Base-by-base conservation (phyloP, 2,888 invertebrate species). In the Lepidochrysops patricia region DNA sequence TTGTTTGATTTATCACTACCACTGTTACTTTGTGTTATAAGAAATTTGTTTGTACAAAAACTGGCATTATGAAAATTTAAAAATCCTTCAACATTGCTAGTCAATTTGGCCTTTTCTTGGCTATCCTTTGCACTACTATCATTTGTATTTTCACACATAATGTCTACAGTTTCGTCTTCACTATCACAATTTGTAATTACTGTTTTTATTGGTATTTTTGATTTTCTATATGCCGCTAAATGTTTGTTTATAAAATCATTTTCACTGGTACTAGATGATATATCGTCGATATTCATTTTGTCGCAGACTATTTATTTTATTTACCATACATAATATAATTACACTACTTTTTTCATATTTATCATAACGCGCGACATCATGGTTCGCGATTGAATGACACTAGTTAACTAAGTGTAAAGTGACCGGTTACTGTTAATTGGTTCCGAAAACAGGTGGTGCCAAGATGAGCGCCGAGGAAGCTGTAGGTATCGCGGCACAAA, bases 361-460 rank as follows among this genome's bases (percentile, higher is more conserved):
- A 54, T 15, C n/a, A 34, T 1, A 50, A 26, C 19, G 34, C 4
- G n/a, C 49, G 34, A 52, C 59, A 59, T 43, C 37, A 32, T 54
- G 54, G 27, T 59, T 43, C 37, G 54, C 12, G 54, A 27, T 59
- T 27, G 52, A 27, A 26, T 26, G 35, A 37, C 35, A 52, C 26
- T 26, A 34, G 50, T n/a, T 52, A 35, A 35, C 52, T 27, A 59
- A 59, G 35, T 15, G 23, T 52, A 13, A 52, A 52, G 50, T 26
- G 9, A n/a, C 27, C 12, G 4, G 25, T 48, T 34, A 52, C 25
- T 26, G 52, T 35, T 89, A 88, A 89, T 89, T 89, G 83, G 74
- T 82, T 85, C 74, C 74, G 79, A 84, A 87, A 89, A 89, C 85
- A 89, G 89, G 89, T 85, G 87, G 82, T 79, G 71, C 83, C 76